Conservation (phyloP, 1,140 invertebrate species). For the Bombus affinis region DNA sequence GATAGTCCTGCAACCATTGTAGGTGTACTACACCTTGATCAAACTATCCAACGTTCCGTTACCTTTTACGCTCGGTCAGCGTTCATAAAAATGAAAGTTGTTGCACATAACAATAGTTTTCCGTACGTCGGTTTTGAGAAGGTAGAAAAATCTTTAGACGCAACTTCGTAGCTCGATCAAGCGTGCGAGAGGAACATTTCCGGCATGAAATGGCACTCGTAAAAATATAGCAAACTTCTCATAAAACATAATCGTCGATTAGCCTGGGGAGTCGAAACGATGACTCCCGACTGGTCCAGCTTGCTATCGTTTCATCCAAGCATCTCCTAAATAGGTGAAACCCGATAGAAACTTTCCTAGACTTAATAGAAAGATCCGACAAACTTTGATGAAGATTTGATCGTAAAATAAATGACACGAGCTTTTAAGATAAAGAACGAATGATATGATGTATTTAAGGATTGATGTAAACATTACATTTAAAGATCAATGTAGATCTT, state of each 20-base stretch:
- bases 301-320: neutral
- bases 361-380: neutral
- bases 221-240: constrained; percentile 68
- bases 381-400: constrained; percentile 46
- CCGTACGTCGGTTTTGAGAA: neutral
- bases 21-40: neutral
- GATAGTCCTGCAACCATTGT: neutral
- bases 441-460: no score
- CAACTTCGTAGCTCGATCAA: constrained; percentile 23
- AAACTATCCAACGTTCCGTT: neutral
- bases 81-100: neutral
- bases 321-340: constrained; percentile 6
- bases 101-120: constrained; percentile 24
- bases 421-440: no score
- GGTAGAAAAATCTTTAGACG: constrained; percentile 43
- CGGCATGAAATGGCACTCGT: constrained; percentile 57
- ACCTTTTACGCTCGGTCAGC: neutral
- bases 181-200: constrained; percentile 45
- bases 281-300: constrained; percentile 3
- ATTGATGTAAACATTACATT: no score
- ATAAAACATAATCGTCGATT: constrained; percentile 73
- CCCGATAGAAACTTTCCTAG: neutral
- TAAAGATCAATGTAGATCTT: no score
- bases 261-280: constrained; percentile 49
- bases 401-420: no score